Conservation (phyloP, 2,888 invertebrate genomes). For the Calliopum simillimum region DNA sequence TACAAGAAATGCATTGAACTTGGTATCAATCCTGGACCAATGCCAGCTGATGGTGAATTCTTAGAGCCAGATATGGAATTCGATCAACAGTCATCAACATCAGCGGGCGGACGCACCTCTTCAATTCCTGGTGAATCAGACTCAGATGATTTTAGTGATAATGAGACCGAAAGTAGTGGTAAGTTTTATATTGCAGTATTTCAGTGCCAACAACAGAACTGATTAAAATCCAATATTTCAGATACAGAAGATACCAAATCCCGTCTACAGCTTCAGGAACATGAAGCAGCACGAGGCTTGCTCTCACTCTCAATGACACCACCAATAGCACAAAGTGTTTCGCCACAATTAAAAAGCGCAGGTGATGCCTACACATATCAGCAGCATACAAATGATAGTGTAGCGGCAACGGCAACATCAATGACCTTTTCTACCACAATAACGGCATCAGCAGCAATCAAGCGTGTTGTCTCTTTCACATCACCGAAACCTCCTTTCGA, state of each 20-base stretch:
- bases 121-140: constrained; percentile 73
- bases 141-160: constrained; percentile 76
- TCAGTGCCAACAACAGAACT: constrained; percentile 17
- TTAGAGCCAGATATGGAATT: constrained; percentile 70
- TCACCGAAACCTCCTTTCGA: constrained; percentile 67
- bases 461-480: constrained; percentile 63
- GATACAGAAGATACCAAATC: constrained; percentile 77
- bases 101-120: constrained; percentile 63
- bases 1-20: constrained; percentile 91
- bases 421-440: constrained; percentile 52
- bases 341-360: constrained; percentile 52
- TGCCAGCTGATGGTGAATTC: constrained; percentile 73
- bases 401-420: constrained; percentile 46
- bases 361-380: constrained; percentile 48
- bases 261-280: constrained; percentile 80
- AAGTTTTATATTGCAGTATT: constrained; percentile 57
- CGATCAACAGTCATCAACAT: constrained; percentile 64
- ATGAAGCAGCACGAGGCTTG: constrained; percentile 87
- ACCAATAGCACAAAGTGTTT: constrained; percentile 65
- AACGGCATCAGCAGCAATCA: constrained; percentile 42
- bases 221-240: constrained; percentile 51
- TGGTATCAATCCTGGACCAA: constrained; percentile 81
- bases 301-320: constrained; percentile 76
- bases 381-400: constrained; percentile 43
- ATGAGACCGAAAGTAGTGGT: constrained; percentile 78